These are phyloP conservation scores for Antedon mediterranea DNA, from an alignment of 53 echinoderm and acorn worm genomes.

Conservation along the genomic window DNA sequence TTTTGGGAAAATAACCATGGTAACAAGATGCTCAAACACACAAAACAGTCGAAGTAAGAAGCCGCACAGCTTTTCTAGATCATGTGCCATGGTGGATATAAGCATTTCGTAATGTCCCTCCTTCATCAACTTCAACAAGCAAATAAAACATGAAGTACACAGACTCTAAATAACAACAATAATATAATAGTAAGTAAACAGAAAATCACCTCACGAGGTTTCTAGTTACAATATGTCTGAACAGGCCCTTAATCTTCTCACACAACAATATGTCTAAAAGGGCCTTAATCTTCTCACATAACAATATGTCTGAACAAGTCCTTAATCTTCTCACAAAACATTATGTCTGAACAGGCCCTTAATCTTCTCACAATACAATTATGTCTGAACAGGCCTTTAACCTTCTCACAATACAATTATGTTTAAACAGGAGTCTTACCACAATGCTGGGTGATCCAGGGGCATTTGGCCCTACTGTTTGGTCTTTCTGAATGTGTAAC, in stretches of 20 bases:
- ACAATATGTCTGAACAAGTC: too few relatives aligned
- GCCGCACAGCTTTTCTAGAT: constrained; percentile 16
- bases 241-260: too few relatives aligned
- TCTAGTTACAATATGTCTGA: too few relatives aligned
- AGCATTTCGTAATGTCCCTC: constrained; percentile 53
- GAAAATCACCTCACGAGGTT: too few relatives aligned
- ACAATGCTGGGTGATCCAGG: neutral
- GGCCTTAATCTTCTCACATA: too few relatives aligned
- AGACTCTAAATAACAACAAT: constrained; percentile 16
- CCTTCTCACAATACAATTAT: too few relatives aligned
- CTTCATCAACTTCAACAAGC: constrained; percentile 68
- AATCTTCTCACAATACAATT: too few relatives aligned
- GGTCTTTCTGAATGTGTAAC: neutral
- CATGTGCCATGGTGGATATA: constrained; percentile 19
- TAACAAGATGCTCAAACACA: constrained; percentile 53
- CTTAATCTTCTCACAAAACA: neutral
- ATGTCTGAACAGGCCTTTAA: too few relatives aligned
- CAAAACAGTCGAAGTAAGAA: constrained; percentile 53
- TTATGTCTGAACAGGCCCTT: too few relatives aligned
- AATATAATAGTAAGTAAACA: too few relatives aligned
- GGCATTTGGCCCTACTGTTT: neutral
- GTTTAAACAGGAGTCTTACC: neutral
- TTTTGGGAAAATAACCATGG: constrained; percentile 41
- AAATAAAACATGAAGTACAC: constrained; percentile 56
- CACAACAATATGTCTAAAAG: too few relatives aligned